Conservation (phyloP, 2,888 invertebrate genomes). For the Caenorhabditis sp. region DNA sequence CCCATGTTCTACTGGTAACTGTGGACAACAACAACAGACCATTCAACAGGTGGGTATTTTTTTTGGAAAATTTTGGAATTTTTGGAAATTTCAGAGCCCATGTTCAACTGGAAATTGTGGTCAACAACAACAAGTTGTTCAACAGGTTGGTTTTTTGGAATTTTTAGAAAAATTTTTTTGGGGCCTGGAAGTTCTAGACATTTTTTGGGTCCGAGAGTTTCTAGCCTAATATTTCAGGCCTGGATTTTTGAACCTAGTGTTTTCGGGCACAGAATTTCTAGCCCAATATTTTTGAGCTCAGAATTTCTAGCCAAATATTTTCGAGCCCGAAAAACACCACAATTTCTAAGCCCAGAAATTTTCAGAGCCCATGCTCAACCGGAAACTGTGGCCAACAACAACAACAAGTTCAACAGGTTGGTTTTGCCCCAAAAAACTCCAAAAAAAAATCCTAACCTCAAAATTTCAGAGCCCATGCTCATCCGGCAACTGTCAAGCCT, state of each 20-base stretch:
- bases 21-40: background rate
- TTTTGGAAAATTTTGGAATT: slow-evolving; percentile 1
- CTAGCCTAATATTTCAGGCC: too few species aligned
- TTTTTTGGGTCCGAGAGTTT: too few species aligned
- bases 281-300: too few species aligned
- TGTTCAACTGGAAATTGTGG: slow-evolving; percentile 28
- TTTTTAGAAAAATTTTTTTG: background rate
- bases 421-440: background rate
- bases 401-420: background rate
- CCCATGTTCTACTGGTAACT: background rate
- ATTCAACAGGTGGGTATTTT: background rate
- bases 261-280: too few species aligned
- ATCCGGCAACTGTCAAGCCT: slow-evolving; percentile 17
- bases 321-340: too few species aligned
- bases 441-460: background rate
- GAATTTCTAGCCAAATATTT: too few species aligned
- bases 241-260: too few species aligned
- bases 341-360: too few species aligned
- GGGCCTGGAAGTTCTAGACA: too few species aligned
- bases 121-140: slow-evolving; percentile 3
- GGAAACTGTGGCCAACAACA: slow-evolving; percentile 28
- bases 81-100: background rate
- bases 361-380: slow-evolving; percentile 24
- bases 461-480: slow-evolving; percentile 3
- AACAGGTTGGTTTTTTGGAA: background rate